Conservation (phyloP, 1,140 invertebrate species). For the Drosophila biarmipes region DNA sequence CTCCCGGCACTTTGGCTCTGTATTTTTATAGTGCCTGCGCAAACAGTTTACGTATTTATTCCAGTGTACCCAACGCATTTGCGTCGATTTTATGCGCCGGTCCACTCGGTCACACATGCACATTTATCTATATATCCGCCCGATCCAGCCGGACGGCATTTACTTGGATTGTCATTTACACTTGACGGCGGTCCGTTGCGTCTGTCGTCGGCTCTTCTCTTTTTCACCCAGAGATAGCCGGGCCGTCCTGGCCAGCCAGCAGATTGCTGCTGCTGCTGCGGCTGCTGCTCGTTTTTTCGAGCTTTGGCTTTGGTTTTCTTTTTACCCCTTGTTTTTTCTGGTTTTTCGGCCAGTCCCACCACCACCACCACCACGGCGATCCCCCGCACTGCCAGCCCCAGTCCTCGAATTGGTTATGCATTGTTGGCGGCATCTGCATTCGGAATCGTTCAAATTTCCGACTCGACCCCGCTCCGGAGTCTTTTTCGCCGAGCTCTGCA, state of each 20-base stretch:
- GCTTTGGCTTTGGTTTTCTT: slow-evolving; percentile 9
- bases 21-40: slow-evolving; percentile 19
- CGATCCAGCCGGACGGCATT: slow-evolving; percentile 37
- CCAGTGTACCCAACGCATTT: slow-evolving; percentile 38
- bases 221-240: slow-evolving; percentile 1
- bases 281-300: slow-evolving; percentile 7
- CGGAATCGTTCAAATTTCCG: slow-evolving; percentile 65
- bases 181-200: slow-evolving; percentile 38
- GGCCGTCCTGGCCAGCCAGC: slow-evolving; percentile 5
- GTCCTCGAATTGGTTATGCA: slow-evolving; percentile 54
- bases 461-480: slow-evolving; percentile 4
- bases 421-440: slow-evolving; percentile 60
- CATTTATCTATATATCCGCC: slow-evolving; percentile 13
- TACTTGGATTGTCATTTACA: slow-evolving; percentile 51
- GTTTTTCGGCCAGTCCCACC: slow-evolving; percentile 15
- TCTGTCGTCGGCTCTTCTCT: slow-evolving; percentile 5
- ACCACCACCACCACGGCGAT: neutral
- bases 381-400: neutral
- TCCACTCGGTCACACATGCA: slow-evolving; percentile 10
- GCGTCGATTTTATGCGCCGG: slow-evolving; percentile 37
- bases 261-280: slow-evolving; percentile 6
- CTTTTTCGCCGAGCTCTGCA: slow-evolving; percentile 57
- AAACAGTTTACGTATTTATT: slow-evolving; percentile 33
- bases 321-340: neutral
- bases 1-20: neutral